Conservation (phyloP, 2,888 invertebrate species). For the Trypoxylon attenuatum region DNA sequence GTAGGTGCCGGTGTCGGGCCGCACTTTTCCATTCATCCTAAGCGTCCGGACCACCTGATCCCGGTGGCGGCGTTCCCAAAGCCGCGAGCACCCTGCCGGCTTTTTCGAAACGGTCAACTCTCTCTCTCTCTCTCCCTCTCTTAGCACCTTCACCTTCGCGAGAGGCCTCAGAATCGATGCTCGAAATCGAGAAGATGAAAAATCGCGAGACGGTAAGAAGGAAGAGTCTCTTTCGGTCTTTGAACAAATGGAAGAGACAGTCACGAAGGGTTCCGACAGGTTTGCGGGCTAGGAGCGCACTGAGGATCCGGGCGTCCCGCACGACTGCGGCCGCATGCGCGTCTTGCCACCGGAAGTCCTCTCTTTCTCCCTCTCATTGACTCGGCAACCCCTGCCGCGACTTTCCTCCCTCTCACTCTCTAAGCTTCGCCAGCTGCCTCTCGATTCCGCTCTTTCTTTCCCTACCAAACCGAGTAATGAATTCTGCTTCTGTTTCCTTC, state of each 20-base stretch:
- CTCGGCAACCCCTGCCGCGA: neutral
- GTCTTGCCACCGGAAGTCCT: slow-evolving; percentile 27
- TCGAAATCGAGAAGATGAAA: too few species aligned
- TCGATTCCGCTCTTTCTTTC: neutral
- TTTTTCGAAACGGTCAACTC: neutral
- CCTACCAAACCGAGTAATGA: neutral
- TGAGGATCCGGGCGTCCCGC: slow-evolving; percentile 67
- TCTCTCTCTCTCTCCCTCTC: neutral
- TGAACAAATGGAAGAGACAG: slow-evolving; percentile 34
- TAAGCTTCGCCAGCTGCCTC: neutral
- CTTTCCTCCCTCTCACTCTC: neutral
- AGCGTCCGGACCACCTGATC: neutral
- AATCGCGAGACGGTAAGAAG: too few species aligned
- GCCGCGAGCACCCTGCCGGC: neutral
- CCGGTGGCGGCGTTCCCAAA: too few species aligned
- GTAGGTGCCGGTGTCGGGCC: too few species aligned
- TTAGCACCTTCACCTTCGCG: too few species aligned
- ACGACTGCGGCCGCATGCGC: slow-evolving; percentile 64
- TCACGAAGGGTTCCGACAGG: slow-evolving; percentile 55
- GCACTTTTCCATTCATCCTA: neutral
- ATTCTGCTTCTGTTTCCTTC: too few species aligned
- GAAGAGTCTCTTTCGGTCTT: slow-evolving; percentile 27
- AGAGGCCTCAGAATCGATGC: too few species aligned
- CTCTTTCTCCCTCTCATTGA: slow-evolving; percentile 3
- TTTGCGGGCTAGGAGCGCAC: slow-evolving; percentile 67